Base-by-base conservation (phyloP, 2,113 vertebrate species). In the rabbit (Oryctolagus cuniculus) region DNA sequence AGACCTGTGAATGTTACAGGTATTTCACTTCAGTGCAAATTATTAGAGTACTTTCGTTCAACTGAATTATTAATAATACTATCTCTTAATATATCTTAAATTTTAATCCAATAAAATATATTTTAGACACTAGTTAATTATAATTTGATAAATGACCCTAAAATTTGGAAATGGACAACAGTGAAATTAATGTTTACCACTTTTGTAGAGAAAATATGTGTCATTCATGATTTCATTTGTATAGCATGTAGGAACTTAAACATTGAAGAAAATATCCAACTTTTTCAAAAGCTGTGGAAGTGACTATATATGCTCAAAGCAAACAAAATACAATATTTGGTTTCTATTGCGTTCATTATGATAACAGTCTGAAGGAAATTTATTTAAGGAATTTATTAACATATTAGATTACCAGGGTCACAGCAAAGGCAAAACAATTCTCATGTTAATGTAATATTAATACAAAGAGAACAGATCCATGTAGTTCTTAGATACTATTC, bases 121-220 rank as follows among this genome's bases (percentile, higher is more conserved):
- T 4, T 53, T 90, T 69, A 69, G 61, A 77, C 22, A 77, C 3
- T 70, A 93, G 9, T 95, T 51, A 87, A 64, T 93, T 61, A 82
- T 13, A 4, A 17, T 63, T 90, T 82, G 3, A 44, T 90, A 53
- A 93, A 87, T 69, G 53, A 64, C 4, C 9, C 9, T n/a, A 12
- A 82, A 61, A n/a, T 93, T 70, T 74, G 69, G 19, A 91, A 93
- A 72, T 90, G 61, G 73, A 93, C 63, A 90, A 13, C 25, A 80
- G 38, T 66, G 3, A 12, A 83, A 36, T n/a, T 75, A 53, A 21
- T n/a, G 2, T 31, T 34, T 70, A 16, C 10, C 16, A 82, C n/a
- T 7, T 82, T 51, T 58, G 27, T 58, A 17, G 2, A 78, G 55
- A 94, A 93, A 91, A 78, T 91, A 66, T 34, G 4, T 24, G 66